Evolutionary conservation across 37 sponge, comb jelly and placozoan genomes (phyloP).

Genomic region (Chondrosia reniformis): DNA sequence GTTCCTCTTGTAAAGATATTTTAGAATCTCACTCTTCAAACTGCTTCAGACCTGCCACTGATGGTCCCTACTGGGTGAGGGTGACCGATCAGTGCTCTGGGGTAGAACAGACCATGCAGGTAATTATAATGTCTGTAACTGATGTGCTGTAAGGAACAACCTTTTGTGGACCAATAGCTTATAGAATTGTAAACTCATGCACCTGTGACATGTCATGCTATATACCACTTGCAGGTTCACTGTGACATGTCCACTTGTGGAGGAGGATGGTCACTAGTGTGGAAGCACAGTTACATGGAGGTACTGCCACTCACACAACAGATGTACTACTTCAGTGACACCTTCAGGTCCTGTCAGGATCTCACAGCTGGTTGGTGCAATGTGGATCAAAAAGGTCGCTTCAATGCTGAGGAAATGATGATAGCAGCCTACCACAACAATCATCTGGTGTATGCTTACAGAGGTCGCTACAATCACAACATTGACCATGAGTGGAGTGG

Average conservation of each 20-base stretch:
- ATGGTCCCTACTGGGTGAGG: no score
- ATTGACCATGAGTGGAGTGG: conserved; percentile 29
- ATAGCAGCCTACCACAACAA: conserved; percentile 30
- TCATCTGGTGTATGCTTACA: conserved; percentile 16
- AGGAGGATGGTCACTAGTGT: conserved; percentile 4
- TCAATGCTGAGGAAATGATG: conserved; percentile 22
- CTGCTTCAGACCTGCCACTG: no score
- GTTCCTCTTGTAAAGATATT: no score
- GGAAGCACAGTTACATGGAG: conserved; percentile 11
- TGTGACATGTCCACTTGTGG: conserved; percentile 12
- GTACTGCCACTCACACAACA: background rate
- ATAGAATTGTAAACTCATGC: no score
- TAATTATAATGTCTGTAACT: no score
- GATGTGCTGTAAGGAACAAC: no score
- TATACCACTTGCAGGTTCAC: no score
- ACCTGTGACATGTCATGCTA: no score
- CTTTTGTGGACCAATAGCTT: no score
- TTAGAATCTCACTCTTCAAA: no score
- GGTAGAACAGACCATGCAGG: no score
- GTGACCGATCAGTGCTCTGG: no score
- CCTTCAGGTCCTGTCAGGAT: conserved; percentile 3
- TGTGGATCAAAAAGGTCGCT: background rate
- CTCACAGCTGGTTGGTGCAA: conserved; percentile 17
- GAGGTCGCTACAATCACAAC: conserved; percentile 11
- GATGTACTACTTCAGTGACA: background rate